Evolutionary conservation across 2,888 invertebrate genomes (phyloP).

Genomic region (Muschampia plurimacula): DNA sequence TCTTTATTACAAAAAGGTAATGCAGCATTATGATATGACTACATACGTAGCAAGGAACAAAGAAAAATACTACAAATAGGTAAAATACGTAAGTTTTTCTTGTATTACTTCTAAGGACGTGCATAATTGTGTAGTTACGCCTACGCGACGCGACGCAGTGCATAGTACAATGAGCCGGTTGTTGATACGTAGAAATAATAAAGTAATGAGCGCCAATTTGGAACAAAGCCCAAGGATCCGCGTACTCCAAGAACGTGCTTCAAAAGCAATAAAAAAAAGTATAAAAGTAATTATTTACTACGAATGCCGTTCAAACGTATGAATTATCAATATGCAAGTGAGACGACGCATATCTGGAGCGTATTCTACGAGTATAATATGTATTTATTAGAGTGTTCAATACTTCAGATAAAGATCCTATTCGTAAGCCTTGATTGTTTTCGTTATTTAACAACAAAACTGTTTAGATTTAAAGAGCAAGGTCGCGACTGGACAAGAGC

Average conservation of each 20-base stretch:
- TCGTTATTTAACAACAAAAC: constrained; percentile 9
- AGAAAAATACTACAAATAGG: constrained; percentile 24
- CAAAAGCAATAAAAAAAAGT: constrained; percentile 2
- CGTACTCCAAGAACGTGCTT: constrained; percentile 5
- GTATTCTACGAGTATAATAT: no score
- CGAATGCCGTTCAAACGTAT: neutral
- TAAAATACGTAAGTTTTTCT: constrained; percentile 30
- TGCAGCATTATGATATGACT: neutral
- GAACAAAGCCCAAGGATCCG: constrained; percentile 66
- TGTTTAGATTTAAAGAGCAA: constrained; percentile 17
- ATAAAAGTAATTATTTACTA: constrained; percentile 2
- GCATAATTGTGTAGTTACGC: constrained; percentile 7
- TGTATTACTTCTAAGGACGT: neutral
- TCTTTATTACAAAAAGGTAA: no score
- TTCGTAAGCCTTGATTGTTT: neutral
- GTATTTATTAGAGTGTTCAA: neutral
- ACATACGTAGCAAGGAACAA: constrained; percentile 15
- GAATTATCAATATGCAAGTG: neutral
- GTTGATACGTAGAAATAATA: constrained; percentile 29
- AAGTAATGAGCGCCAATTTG: constrained; percentile 54
- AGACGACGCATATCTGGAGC: neutral
- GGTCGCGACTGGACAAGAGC: constrained; percentile 7
- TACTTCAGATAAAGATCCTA: neutral
- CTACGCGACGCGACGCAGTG: neutral
- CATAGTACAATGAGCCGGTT: constrained; percentile 29